Percentiles rank a stretch among this genome's conserved stretches.
Evolutionary conservation across 1,140 invertebrate species (phyloP).

Genomic region (Zeugodacus cucurbitae): DNA sequence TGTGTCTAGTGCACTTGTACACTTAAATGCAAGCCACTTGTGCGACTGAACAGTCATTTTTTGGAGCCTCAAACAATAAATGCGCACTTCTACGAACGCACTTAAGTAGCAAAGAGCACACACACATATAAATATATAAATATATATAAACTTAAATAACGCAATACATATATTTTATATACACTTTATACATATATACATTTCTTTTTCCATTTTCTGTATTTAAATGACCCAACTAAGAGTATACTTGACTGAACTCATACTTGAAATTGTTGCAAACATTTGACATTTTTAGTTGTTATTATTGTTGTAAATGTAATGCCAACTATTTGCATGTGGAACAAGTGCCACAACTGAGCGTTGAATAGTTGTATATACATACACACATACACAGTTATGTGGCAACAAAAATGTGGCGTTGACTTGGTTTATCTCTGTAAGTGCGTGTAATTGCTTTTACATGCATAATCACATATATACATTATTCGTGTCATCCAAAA

Average conservation of each 20-base stretch:
- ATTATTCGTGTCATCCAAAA: background rate
- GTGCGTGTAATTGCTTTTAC: background rate
- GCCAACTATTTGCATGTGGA: background rate
- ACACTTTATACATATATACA: background rate
- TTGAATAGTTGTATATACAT: background rate
- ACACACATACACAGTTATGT: no score
- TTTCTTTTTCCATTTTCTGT: no score
- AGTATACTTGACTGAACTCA: background rate
- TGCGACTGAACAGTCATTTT: background rate
- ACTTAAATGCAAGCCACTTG: conserved; percentile 12
- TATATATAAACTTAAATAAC: background rate
- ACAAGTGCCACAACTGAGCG: background rate
- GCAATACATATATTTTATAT: background rate
- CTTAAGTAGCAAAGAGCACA: background rate
- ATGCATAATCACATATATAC: no score
- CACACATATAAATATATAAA: background rate
- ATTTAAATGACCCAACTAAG: background rate
- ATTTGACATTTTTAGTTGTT: no score
- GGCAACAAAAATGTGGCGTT: background rate
- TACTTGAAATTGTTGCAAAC: no score
- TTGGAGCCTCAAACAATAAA: conserved; percentile 1
- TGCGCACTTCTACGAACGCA: background rate
- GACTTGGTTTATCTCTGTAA: background rate
- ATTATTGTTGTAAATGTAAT: background rate
- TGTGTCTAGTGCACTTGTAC: background rate